These are phyloP conservation scores for Zaprionus bogoriensis DNA, from an alignment of 2,888 invertebrate genomes.

Conservation along the genomic window DNA sequence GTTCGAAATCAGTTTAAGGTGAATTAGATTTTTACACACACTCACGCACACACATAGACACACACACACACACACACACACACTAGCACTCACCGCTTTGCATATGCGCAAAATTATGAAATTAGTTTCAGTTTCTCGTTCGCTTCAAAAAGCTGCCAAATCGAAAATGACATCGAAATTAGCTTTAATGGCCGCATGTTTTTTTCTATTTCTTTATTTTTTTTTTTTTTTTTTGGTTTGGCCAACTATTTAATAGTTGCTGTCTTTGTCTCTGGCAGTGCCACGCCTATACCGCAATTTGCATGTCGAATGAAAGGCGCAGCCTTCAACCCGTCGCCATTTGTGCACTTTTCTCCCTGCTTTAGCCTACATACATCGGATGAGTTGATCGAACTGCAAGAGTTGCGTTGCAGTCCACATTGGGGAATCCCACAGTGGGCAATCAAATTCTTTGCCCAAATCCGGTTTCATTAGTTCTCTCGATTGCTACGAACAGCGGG, in stretches of 20 bases:
- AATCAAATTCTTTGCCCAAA: neutral
- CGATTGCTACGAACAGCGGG: neutral
- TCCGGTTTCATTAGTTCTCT: neutral
- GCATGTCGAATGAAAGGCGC: neutral
- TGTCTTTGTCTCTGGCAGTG: neutral
- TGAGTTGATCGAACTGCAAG: too few species aligned
- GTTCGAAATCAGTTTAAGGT: constrained; percentile 59
- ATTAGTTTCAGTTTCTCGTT: constrained; percentile 52
- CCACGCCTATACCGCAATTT: too few species aligned
- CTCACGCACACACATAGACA: constrained; percentile 15
- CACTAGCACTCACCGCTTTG: constrained; percentile 19
- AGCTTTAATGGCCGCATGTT: constrained; percentile 46
- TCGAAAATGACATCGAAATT: constrained; percentile 69
- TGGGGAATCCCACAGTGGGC: neutral
- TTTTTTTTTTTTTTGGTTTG: neutral
- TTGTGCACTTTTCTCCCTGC: neutral
- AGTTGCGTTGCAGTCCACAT: neutral
- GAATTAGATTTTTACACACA: constrained; percentile 70
- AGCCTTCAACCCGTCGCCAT: neutral
- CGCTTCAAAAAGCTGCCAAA: constrained; percentile 53
- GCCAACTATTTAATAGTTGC: neutral
- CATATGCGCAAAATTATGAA: constrained; percentile 65
- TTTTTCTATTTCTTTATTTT: neutral
- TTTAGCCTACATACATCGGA: too few species aligned
- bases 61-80: constrained; percentile 14